Evolutionary conservation across 2,888 invertebrate species (phyloP), one percentile per base, ranked within the genome.

Genomic region (Synanthedon formicaeformis): DNA sequence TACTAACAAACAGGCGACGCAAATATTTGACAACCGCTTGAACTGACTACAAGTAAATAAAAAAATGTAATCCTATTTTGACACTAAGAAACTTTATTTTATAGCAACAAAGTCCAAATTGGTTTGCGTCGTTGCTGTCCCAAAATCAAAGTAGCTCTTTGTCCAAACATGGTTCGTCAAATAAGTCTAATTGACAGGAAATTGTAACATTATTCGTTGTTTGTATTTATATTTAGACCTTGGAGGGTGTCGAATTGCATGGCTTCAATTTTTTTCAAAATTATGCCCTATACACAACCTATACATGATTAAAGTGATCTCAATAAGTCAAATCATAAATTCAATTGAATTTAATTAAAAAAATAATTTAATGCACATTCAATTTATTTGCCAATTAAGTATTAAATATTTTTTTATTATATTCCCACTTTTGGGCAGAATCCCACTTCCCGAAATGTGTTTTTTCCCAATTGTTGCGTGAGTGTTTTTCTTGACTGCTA

Each of bases 171-270:
- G 60, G 53, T 58, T 51, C 51, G 51, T 60, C 65, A 73, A 75
- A 75, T 63, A 67, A 52, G 50, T 54, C 68, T 74, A 76, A 78
- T 76, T 75, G 78, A 74, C 69, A 74, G 79, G 81, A 81, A 75
- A 81, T 66, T 71, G 82, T 78, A 81, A 77, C 75, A 69, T 73
- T 66, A 80, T 61, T 69, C 72, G 54, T 54, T 77, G 72, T 82
- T 75, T 79, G 69, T 45, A 27, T 18, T 59, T 62, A 62, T 66
- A 64, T 70, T 81, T 74, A 75, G 57, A 49, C 53, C 53, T 60
- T 61, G 59, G 51, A 34, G 53, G 54, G 45, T 45, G 13, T 41
- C 13, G 5, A 13, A 11, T 12, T 41, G 13, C 12, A 5, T 41
- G 6, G 41, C 23, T 23, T 5, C 23, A 23, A 23, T 5, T 23